phyloP scores from a whole-genome alignment of 2,888 invertebrate genomes.

The Perizoma flavofasciatum region DNA sequence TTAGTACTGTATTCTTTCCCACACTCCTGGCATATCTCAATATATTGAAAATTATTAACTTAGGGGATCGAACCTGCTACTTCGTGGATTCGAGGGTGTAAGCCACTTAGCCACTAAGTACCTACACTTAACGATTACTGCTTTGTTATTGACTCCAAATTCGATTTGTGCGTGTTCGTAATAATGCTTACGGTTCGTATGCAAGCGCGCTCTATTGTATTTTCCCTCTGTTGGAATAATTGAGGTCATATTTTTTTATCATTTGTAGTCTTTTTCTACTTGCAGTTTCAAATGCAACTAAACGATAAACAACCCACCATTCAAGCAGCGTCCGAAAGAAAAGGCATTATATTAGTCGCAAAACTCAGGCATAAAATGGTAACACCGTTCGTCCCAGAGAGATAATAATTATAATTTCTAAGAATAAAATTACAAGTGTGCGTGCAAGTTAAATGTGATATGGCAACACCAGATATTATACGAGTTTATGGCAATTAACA shows the following conservation, averaged over 20 bases:
- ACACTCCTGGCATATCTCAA: too few species aligned
- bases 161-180: too few species aligned
- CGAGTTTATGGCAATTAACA: neutral
- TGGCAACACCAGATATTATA: conserved; percentile 2
- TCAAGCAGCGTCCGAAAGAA: conserved; percentile 80
- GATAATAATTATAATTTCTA: too few species aligned
- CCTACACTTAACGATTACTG: too few species aligned
- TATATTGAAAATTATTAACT: too few species aligned
- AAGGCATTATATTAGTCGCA: conserved; percentile 49
- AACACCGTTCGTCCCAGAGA: conserved; percentile 1
- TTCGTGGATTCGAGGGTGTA: too few species aligned
- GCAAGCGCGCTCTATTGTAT: conserved; percentile 14
- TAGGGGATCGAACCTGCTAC: too few species aligned
- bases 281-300: conserved; percentile 83
- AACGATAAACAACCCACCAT: conserved; percentile 68
- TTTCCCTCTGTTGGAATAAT: conserved; percentile 1
- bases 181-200: neutral
- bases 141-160: too few species aligned
- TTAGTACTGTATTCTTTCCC: too few species aligned
- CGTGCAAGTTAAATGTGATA: neutral
- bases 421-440: neutral
- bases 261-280: conserved; percentile 85
- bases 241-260: conserved; percentile 54
- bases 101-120: too few species aligned
- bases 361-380: conserved; percentile 26